These are phyloP conservation scores for Acronicta leporina DNA, from an alignment of 2,888 invertebrate genomes.

Conservation along the genomic window DNA sequence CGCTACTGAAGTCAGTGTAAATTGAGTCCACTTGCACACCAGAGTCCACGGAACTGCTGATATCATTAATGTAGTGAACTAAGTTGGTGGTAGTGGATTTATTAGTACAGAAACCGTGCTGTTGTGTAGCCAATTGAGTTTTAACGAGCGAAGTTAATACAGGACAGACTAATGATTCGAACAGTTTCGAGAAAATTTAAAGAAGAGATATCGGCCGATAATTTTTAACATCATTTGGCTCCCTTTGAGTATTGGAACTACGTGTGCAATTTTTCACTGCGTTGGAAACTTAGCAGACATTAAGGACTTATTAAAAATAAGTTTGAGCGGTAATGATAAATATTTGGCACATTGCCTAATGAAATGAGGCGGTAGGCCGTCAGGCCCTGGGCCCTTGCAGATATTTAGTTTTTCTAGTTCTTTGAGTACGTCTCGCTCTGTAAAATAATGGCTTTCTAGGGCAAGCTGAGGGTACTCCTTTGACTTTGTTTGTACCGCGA, in stretches of 20 bases:
- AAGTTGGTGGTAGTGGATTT: conserved; percentile 10
- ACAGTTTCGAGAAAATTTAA: conserved; percentile 3
- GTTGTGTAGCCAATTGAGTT: background rate
- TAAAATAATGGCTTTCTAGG: background rate
- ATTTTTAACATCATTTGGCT: background rate
- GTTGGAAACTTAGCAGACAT: background rate
- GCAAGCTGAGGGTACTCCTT: background rate
- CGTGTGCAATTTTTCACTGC: conserved; percentile 7
- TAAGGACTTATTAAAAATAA: conserved; percentile 4
- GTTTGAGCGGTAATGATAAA: conserved; percentile 1
- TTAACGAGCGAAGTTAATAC: conserved; percentile 1
- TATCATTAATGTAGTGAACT: background rate
- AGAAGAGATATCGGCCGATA: conserved; percentile 12
- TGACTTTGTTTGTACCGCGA: background rate
- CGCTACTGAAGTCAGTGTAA: conserved; percentile 10
- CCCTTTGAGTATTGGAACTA: conserved; percentile 7
- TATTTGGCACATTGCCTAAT: background rate
- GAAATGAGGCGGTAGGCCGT: conserved; percentile 7
- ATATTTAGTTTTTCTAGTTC: conserved; percentile 1
- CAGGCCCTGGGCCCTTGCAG: conserved; percentile 7
- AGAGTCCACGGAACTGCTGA: background rate
- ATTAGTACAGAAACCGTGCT: conserved; percentile 5
- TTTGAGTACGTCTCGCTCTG: conserved; percentile 3
- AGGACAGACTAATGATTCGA: conserved; percentile 4
- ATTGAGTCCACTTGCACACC: background rate